Percentiles rank a stretch among this genome's conserved stretches.
Conservation (phyloP, 37 sponge, comb jelly and placozoan species). For the Aphrocallistes beatrix region DNA sequence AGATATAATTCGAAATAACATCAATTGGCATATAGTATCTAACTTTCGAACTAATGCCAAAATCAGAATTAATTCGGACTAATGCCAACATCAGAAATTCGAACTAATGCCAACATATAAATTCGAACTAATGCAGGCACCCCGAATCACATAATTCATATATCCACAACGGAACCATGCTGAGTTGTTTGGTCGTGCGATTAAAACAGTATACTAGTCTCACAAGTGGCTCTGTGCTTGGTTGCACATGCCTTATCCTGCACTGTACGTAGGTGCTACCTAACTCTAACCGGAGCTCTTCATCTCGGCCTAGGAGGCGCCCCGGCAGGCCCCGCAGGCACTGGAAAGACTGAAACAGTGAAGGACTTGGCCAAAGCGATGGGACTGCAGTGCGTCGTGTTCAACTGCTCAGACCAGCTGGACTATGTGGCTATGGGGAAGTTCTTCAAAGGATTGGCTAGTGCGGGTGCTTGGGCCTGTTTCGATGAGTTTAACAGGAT, state of each 20-base stretch:
- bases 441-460: conserved; percentile 42
- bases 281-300: conserved; percentile 40
- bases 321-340: conserved; percentile 38
- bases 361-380: conserved; percentile 44
- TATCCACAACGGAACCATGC: too few species aligned
- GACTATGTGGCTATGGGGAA: conserved; percentile 47
- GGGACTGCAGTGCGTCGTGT: conserved; percentile 43
- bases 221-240: background rate
- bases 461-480: conserved; percentile 48
- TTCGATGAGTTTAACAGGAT: conserved; percentile 50
- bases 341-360: conserved; percentile 41
- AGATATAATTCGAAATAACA: too few species aligned
- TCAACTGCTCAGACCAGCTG: conserved; percentile 39
- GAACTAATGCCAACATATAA: too few species aligned
- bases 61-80: too few species aligned
- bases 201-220: background rate
- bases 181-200: too few species aligned
- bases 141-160: too few species aligned
- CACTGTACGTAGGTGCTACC: too few species aligned
- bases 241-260: too few species aligned
- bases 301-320: conserved; percentile 30
- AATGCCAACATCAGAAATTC: too few species aligned
- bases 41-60: too few species aligned
- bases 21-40: too few species aligned
- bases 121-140: too few species aligned